A percentile compares a stretch with the other conserved stretches of the same genome.
These are phyloP conservation scores for Nanger granti DNA, from an alignment of 2,113 vertebrate species.

Conservation along the genomic window DNA sequence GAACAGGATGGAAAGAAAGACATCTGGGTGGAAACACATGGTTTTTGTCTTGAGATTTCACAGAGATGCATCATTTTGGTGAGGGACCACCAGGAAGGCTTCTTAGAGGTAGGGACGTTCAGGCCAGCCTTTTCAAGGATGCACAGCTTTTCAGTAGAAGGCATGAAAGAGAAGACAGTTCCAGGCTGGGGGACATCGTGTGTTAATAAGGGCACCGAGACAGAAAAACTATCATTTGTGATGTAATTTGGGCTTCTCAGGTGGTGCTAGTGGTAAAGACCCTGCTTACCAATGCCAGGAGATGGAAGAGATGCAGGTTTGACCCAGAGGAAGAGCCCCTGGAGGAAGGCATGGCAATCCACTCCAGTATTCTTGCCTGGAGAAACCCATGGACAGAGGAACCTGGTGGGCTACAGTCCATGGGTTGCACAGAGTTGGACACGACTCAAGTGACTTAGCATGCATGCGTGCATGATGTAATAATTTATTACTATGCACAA, in stretches of 20 bases:
- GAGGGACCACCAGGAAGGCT: not conserved
- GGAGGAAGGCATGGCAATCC: not conserved
- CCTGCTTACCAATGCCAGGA: not conserved
- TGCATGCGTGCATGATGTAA: rapidly evolving
- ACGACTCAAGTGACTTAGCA: not conserved
- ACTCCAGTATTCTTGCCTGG: not conserved
- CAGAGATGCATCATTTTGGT: not conserved
- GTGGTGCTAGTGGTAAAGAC: not conserved
- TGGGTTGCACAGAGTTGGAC: not conserved
- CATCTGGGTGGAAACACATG: not conserved
- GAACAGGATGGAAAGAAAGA: not conserved
- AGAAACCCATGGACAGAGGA: not conserved
- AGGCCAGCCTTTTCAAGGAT: not conserved
- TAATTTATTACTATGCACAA: not conserved
- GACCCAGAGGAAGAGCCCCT: not conserved
- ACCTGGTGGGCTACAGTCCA: not conserved
- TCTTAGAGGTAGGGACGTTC: not conserved
- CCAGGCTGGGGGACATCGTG: not conserved
- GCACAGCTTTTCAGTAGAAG: not conserved
- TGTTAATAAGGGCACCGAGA: not conserved
- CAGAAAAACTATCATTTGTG: not conserved
- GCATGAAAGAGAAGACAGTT: not conserved
- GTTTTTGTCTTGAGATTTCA: not conserved
- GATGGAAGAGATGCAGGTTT: not conserved
- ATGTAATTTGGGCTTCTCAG: not conserved